A percentile compares a stretch with the other conserved stretches of the same genome.
These are phyloP conservation scores for Drosophila paulistorum DNA, from an alignment of 1,140 invertebrate species.

Conservation along the genomic window DNA sequence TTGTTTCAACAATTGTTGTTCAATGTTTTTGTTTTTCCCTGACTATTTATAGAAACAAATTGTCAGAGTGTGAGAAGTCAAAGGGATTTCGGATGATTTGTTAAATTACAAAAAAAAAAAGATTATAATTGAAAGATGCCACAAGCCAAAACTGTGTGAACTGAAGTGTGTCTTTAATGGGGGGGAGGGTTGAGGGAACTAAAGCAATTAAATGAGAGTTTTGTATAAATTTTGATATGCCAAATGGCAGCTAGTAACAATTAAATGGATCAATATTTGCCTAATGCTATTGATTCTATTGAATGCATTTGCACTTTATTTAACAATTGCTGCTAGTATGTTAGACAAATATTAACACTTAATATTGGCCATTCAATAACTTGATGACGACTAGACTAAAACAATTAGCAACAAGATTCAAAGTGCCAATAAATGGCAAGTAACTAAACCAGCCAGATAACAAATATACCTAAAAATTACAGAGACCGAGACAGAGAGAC, in stretches of 20 bases:
- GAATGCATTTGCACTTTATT: constrained; percentile 22
- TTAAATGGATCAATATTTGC: constrained; percentile 38
- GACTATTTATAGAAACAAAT: constrained; percentile 5
- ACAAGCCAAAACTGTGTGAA: neutral
- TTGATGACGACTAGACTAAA: constrained; percentile 40
- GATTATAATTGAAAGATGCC: constrained; percentile 43
- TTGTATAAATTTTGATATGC: neutral
- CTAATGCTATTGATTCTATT: neutral
- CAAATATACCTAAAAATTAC: neutral
- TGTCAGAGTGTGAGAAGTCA: neutral
- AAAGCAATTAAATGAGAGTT: constrained; percentile 19
- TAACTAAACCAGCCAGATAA: neutral
- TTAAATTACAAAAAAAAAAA: constrained; percentile 11
- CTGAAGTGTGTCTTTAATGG: constrained; percentile 45
- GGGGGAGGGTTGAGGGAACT: constrained; percentile 16
- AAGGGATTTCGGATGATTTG: constrained; percentile 37
- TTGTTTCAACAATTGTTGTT: constrained; percentile 38
- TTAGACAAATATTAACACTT: constrained; percentile 39
- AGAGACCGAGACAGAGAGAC: neutral
- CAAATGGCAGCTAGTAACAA: neutral
- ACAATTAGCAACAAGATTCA: constrained; percentile 33
- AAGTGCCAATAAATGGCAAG: constrained; percentile 52
- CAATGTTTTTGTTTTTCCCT: constrained; percentile 8
- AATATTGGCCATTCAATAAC: constrained; percentile 39
- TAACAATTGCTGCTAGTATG: neutral